phyloP scores from a whole-genome alignment of 2,113 vertebrate species.

The Fulica atra region DNA sequence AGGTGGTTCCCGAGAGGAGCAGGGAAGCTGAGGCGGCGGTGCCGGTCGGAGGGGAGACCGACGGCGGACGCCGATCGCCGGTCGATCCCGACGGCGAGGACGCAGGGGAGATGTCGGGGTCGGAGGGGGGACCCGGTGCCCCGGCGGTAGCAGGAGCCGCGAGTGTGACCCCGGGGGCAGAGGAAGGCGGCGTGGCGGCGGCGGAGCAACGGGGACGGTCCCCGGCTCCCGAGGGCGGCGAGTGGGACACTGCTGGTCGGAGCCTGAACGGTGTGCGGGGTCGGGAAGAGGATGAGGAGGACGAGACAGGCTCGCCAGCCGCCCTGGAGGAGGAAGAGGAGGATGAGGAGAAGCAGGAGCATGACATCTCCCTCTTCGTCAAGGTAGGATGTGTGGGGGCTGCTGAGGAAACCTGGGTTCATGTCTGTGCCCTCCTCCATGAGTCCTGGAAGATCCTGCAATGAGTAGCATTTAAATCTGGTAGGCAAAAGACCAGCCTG shows the following conservation, averaged over 20 bases:
- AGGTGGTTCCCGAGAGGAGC: neutral
- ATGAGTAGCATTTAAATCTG: neutral
- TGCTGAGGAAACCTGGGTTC: neutral
- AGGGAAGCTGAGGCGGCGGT: neutral
- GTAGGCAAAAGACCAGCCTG: neutral
- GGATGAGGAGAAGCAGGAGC: conserved; percentile 58
- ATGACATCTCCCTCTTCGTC: conserved; percentile 89
- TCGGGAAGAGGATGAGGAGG: neutral
- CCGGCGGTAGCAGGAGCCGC: neutral
- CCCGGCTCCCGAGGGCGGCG: neutral
- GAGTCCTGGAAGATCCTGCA: neutral
- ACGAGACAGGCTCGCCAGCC: neutral
- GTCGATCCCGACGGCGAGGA: neutral
- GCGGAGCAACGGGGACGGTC: neutral
- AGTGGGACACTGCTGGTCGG: neutral
- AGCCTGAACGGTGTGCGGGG: conserved; percentile 22
- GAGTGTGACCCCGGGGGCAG: neutral
- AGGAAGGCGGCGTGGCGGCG: neutral
- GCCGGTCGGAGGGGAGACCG: neutral
- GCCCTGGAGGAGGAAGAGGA: neutral
- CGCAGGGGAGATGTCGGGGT: neutral
- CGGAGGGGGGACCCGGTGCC: neutral
- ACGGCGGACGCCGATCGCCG: neutral
- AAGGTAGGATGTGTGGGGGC: conserved; percentile 68
- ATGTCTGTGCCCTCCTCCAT: rapidly evolving